Conservation (phyloP, 2,797 vertebrate genomes). For the Danio choprae region DNA sequence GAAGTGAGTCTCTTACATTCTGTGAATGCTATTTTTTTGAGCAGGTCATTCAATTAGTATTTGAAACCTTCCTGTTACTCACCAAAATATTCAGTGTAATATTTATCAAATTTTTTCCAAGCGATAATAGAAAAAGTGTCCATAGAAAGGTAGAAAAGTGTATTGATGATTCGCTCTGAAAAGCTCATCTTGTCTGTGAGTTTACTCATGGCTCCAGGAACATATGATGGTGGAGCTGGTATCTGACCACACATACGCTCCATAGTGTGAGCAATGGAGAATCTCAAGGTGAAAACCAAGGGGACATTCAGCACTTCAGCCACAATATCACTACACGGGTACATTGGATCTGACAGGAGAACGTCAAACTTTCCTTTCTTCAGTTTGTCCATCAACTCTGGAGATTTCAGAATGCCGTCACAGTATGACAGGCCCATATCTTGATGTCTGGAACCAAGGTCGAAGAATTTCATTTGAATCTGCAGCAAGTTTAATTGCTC, state of each 20-base stretch:
- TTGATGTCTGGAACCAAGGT: conserved; percentile 51
- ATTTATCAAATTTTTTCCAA: conserved; percentile 71
- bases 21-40: no score
- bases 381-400: conserved; percentile 71
- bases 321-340: conserved; percentile 75
- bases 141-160: conserved; percentile 75
- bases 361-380: conserved; percentile 69
- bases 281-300: conserved; percentile 23
- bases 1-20: no score
- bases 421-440: conserved; percentile 68
- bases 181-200: conserved; percentile 80
- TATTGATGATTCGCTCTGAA: conserved; percentile 74
- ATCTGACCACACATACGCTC: conserved; percentile 71
- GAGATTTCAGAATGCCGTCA: conserved; percentile 67
- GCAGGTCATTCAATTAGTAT: neutral
- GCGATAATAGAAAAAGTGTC: conserved; percentile 68
- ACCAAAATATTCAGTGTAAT: conserved; percentile 69
- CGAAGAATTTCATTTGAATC: conserved; percentile 71
- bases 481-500: conserved; percentile 68
- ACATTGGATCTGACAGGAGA: conserved; percentile 76
- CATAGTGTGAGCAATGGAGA: conserved; percentile 52
- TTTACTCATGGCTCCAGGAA: conserved; percentile 74
- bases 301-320: conserved; percentile 64
- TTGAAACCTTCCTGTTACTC: neutral
- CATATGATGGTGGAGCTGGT: conserved; percentile 71